Evolutionary conservation across 2,797 vertebrate genomes (phyloP), one percentile per base, ranked within the genome.

Genomic region (Periophthalmus magnuspinnatus): DNA sequence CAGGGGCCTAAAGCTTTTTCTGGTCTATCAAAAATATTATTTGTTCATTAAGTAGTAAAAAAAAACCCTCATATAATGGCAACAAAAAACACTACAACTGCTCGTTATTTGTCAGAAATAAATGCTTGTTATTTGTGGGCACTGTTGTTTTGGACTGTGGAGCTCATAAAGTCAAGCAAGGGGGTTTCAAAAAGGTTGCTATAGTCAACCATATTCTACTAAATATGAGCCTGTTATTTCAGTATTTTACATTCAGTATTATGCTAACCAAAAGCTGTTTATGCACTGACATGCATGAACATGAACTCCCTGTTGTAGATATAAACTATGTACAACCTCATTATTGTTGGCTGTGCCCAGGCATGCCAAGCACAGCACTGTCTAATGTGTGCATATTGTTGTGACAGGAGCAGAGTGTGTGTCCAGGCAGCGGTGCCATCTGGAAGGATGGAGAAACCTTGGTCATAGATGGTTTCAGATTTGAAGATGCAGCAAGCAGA

Each of bases 391-490:
- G 50, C 74, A 60, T 82, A 70, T 79, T 78, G 60, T 81, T 81
- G 68, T 81, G 76, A 82, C 81, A 82, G 79, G 70, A 72, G 67
- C 82, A 67, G 75, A 73, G 36, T 69, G 79, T 74, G 50, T 38
- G 55, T 77, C 77, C 70, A n/a, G n/a, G n/a, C n/a, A n/a, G n/a
- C 54, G 72, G 66, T 67, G 56, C 56, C 68, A 64, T 68, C 6
- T 68, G 74, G 48, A 82, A 84, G 66, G 74, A 83, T 0, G 69
- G 76, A 11, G 85, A 89, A 54, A 77, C 74, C 58, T 76, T 90
- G 86, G 36, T 88, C 74, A 78, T 92, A 21, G 90, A 88, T 0
- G 88, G 86, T 72, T 86, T 88, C 74, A 73, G 77, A 67, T 92
- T 92, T 82, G 69, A 81, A 77, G 78, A 78, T 38, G 74, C 68